Conservation (phyloP, 2,797 vertebrate genomes). For the Amazona finschi region DNA sequence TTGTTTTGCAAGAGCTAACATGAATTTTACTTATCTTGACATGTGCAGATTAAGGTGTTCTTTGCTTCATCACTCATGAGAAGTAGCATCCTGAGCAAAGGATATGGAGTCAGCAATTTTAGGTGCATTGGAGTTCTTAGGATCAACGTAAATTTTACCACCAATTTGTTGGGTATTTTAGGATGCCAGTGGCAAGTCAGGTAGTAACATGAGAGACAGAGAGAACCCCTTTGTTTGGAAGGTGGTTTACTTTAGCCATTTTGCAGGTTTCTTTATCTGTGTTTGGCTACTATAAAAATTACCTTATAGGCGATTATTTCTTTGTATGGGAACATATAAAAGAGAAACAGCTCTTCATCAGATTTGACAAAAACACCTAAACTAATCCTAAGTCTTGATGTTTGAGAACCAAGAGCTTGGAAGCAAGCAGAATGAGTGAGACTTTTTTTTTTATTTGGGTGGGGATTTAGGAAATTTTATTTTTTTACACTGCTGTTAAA, state of each 20-base stretch:
- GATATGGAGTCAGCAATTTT: slow-evolving; percentile 34
- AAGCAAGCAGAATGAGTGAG: not conserved
- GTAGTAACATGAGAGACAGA: not conserved
- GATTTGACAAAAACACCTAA: not conserved
- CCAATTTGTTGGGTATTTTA: not conserved
- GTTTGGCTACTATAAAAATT: not conserved
- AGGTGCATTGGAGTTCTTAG: not conserved
- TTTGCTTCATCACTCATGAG: slow-evolving; percentile 53
- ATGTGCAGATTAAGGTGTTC: slow-evolving; percentile 46
- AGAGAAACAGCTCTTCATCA: not conserved
- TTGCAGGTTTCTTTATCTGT: not conserved
- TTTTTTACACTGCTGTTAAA: not conserved
- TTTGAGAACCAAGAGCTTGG: not conserved
- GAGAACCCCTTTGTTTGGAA: not conserved
- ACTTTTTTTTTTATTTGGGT: not conserved
- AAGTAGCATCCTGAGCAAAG: slow-evolving; percentile 1
- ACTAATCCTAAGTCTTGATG: not conserved
- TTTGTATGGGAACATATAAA: not conserved
- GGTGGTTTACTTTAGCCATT: not conserved
- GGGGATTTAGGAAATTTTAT: not conserved
- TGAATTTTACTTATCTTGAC: slow-evolving; percentile 33
- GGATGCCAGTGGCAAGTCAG: not conserved
- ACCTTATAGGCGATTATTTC: not conserved
- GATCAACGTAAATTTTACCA: not conserved
- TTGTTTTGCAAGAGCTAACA: not conserved